A percentile compares a stretch with the other conserved stretches of the same genome.
These are phyloP conservation scores for Leptestheria dahalacensis DNA, from an alignment of 1,140 invertebrate species.

Conservation along the genomic window DNA sequence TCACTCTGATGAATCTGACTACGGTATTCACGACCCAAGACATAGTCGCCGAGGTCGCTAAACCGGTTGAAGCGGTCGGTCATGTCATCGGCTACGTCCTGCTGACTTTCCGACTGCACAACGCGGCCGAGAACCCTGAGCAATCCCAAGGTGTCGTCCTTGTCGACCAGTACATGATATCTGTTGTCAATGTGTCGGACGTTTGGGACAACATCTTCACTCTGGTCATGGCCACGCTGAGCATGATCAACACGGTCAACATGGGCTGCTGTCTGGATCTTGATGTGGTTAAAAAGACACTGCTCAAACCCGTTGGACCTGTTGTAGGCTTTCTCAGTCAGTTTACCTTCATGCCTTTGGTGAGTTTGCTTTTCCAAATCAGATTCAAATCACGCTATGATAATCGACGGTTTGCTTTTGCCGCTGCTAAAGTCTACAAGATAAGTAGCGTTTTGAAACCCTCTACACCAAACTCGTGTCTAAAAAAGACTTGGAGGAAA, in stretches of 20 bases:
- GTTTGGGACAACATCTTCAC: conserved; percentile 14
- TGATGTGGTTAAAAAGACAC: conserved; percentile 45
- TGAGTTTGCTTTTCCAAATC: too few relatives aligned
- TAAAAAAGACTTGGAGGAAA: too few relatives aligned
- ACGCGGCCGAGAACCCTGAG: background rate
- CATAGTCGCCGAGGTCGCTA: background rate
- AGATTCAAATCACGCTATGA: too few relatives aligned
- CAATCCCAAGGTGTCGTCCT: background rate
- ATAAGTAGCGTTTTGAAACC: too few relatives aligned
- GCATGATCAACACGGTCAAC: conserved; percentile 41
- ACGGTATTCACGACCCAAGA: conserved; percentile 8
- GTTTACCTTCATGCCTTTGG: conserved; percentile 77
- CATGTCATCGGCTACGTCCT: conserved; percentile 8
- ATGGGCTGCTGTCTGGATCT: conserved; percentile 83
- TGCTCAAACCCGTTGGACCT: conserved; percentile 63
- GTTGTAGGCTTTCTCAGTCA: conserved; percentile 66
- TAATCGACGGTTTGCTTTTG: too few relatives aligned
- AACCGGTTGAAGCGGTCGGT: background rate
- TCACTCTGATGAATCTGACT: background rate
- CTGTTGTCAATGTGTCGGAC: conserved; percentile 1
- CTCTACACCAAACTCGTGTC: too few relatives aligned
- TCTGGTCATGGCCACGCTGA: background rate
- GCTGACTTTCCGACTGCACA: conserved; percentile 5
- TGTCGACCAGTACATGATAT: conserved; percentile 2
- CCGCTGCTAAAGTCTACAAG: too few relatives aligned